phyloP scores from a whole-genome alignment of 2,888 invertebrate species.

The Hypomecis atomaria region DNA sequence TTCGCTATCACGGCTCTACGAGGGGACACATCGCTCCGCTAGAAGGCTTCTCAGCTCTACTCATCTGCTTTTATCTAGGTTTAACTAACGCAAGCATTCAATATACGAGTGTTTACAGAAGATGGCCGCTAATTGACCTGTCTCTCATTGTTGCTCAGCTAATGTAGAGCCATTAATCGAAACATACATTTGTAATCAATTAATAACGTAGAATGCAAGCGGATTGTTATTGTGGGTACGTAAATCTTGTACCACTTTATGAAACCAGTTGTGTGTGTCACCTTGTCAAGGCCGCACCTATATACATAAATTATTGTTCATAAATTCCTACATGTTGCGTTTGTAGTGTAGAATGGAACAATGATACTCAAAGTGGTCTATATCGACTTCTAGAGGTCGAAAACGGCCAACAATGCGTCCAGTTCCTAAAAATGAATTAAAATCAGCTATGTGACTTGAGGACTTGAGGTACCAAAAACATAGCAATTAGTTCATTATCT shows the following conservation, averaged over 20 bases:
- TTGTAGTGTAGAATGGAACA: neutral
- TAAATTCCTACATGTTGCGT: slow-evolving; percentile 46
- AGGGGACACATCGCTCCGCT: slow-evolving; percentile 37
- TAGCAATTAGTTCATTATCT: too few species aligned
- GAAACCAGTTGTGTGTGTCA: slow-evolving; percentile 48
- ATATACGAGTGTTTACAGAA: slow-evolving; percentile 28
- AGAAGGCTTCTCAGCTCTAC: slow-evolving; percentile 39
- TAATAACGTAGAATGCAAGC: slow-evolving; percentile 29
- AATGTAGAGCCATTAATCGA: slow-evolving; percentile 15
- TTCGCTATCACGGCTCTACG: slow-evolving; percentile 43
- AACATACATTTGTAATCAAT: slow-evolving; percentile 30
- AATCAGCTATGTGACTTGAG: too few species aligned
- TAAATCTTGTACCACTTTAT: slow-evolving; percentile 35
- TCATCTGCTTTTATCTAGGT: slow-evolving; percentile 9
- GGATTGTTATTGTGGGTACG: slow-evolving; percentile 10
- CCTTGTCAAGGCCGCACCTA: slow-evolving; percentile 53
- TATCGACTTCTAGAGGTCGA: too few species aligned
- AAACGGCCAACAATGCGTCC: too few species aligned
- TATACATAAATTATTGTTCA: slow-evolving; percentile 18
- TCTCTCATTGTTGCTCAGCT: slow-evolving; percentile 30
- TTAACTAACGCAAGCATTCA: slow-evolving; percentile 28
- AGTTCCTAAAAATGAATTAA: too few species aligned
- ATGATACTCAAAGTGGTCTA: too few species aligned
- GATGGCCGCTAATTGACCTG: slow-evolving; percentile 21
- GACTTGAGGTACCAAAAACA: too few species aligned